Evolutionary conservation across 2,888 invertebrate genomes (phyloP).

Genomic region (Latrodectus elegans): DNA sequence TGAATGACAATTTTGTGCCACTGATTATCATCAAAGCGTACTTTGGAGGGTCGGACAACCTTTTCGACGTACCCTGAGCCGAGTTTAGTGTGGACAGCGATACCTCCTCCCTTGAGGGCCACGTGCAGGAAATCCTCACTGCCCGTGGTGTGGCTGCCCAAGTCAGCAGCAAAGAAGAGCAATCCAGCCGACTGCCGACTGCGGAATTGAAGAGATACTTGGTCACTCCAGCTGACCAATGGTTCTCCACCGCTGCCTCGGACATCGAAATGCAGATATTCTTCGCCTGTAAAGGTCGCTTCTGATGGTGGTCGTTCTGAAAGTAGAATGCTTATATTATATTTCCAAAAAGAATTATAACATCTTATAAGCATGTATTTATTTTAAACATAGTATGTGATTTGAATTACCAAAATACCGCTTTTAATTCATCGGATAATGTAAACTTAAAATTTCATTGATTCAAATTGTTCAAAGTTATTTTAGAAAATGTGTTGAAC

Average conservation of each 20-base stretch:
- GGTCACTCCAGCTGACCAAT: conserved; percentile 90
- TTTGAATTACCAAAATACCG: too few species aligned
- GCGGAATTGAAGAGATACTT: conserved; percentile 92
- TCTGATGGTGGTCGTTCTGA: conserved; percentile 94
- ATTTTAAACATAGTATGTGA: too few species aligned
- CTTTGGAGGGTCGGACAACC: conserved; percentile 87
- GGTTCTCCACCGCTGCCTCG: conserved; percentile 90
- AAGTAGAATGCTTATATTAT: conserved; percentile 74
- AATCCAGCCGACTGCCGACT: conserved; percentile 92
- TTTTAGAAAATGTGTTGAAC: too few species aligned
- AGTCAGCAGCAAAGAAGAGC: conserved; percentile 83
- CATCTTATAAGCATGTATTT: too few species aligned
- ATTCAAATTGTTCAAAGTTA: too few species aligned
- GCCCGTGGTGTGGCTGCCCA: conserved; percentile 46
- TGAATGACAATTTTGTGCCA: conserved; percentile 96
- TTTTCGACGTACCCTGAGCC: conserved; percentile 77
- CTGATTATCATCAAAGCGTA: conserved; percentile 95
- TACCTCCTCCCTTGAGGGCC: conserved; percentile 90
- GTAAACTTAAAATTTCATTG: too few species aligned
- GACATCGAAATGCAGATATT: conserved; percentile 93
- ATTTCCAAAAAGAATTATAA: too few species aligned
- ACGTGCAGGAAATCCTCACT: conserved; percentile 85
- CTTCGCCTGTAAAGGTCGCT: conserved; percentile 92
- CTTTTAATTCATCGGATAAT: too few species aligned
- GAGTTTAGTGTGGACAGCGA: conserved; percentile 90